Percentiles rank a stretch among this genome's conserved stretches.
phyloP scores from a whole-genome alignment of 1,140 invertebrate genomes.

The Plodia interpunctella region DNA sequence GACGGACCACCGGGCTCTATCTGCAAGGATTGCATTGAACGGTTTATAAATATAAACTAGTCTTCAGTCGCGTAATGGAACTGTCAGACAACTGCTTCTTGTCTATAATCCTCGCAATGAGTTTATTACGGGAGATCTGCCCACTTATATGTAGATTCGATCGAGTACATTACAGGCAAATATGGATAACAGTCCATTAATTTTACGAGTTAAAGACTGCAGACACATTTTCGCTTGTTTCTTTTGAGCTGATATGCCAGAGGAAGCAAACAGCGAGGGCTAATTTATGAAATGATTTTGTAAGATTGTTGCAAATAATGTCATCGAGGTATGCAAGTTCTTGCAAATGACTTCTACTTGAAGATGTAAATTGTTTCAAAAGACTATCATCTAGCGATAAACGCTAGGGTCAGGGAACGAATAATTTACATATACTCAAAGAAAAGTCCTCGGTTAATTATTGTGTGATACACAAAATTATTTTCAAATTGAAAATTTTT shows the following conservation, averaged over 20 bases:
- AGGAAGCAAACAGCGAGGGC: neutral
- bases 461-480: too few species aligned
- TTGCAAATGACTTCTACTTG: neutral
- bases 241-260: constrained; percentile 3
- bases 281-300: neutral
- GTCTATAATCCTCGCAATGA: constrained; percentile 61
- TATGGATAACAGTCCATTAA: constrained; percentile 37
- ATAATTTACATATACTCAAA: too few species aligned
- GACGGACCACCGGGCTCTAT: constrained; percentile 56
- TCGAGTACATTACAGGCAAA: constrained; percentile 25
- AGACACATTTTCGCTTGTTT: constrained; percentile 18
- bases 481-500: too few species aligned
- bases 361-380: neutral
- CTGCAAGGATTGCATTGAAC: constrained; percentile 39
- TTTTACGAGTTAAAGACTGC: constrained; percentile 28
- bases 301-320: neutral
- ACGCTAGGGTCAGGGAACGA: too few species aligned
- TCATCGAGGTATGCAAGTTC: neutral
- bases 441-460: neutral
- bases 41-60: constrained; percentile 54
- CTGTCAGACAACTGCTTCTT: constrained; percentile 52
- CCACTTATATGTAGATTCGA: constrained; percentile 43
- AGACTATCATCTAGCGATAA: too few species aligned
- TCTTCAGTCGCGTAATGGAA: constrained; percentile 56
- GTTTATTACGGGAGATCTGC: constrained; percentile 55